Evolutionary conservation across 2,797 vertebrate genomes (phyloP).

Genomic region (Mionectes olivaceus): DNA sequence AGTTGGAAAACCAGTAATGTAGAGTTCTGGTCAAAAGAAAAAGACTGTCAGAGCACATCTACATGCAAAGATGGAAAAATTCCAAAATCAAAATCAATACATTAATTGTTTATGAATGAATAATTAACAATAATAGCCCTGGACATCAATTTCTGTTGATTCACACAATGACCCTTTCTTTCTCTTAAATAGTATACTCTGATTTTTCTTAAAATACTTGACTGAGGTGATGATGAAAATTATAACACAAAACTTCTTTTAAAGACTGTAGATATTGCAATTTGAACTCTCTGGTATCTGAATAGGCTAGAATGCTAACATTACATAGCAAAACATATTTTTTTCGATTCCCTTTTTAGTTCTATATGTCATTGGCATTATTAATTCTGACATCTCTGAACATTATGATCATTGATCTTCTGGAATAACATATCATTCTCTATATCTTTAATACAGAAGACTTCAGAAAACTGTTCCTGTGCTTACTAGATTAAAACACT

Average conservation of each 20-base stretch:
- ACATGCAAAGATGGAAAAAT: not conserved
- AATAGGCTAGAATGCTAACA: not conserved
- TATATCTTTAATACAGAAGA: not conserved
- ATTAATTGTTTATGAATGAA: not conserved
- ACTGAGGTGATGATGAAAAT: not conserved
- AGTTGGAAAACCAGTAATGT: not conserved
- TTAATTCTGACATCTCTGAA: not conserved
- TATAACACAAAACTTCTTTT: not conserved
- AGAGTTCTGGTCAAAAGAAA: not conserved
- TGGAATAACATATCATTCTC: not conserved
- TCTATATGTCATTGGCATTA: not conserved
- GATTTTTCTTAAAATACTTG: not conserved
- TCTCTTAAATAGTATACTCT: not conserved
- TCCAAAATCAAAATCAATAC: not conserved
- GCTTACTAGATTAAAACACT: not conserved
- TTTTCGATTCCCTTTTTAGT: not conserved
- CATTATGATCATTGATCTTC: not conserved
- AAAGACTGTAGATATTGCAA: not conserved
- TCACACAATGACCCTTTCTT: not conserved
- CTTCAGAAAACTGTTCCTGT: not conserved
- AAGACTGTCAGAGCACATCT: not conserved
- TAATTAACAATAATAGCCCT: not conserved
- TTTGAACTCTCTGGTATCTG: not conserved
- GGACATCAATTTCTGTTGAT: not conserved
- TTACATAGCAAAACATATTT: rapidly evolving